A percentile compares a stretch with the other conserved stretches of the same genome.
Evolutionary conservation across 2,888 invertebrate genomes (phyloP).

Genomic region (Pseudeuparius sepicola): DNA sequence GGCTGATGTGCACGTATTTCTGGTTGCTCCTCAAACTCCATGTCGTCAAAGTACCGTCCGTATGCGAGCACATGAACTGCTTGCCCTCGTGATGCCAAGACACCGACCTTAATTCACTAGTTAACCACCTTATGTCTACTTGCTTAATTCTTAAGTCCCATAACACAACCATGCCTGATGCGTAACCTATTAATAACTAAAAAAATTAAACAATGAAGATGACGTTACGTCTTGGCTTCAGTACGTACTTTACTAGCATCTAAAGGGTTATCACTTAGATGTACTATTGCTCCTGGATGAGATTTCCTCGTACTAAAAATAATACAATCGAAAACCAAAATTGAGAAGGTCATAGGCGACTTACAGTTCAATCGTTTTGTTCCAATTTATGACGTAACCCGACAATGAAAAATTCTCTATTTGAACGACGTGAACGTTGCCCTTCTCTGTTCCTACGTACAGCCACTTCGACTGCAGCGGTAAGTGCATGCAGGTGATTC

Average conservation of each 20-base stretch:
- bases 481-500: slow-evolving; percentile 89
- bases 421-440: slow-evolving; percentile 96
- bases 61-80: slow-evolving; percentile 92
- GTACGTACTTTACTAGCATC: slow-evolving; percentile 90
- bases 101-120: slow-evolving; percentile 73
- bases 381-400: slow-evolving; percentile 99
- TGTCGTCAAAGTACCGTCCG: slow-evolving; percentile 90
- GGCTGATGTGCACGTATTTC: slow-evolving; percentile 71
- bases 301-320: slow-evolving; percentile 80
- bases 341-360: slow-evolving; percentile 39
- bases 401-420: slow-evolving; percentile 93
- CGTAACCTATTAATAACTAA: slow-evolving; percentile 92
- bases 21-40: slow-evolving; percentile 75
- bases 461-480: slow-evolving; percentile 98
- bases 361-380: slow-evolving; percentile 99
- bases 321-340: slow-evolving; percentile 23
- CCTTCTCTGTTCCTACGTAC: slow-evolving; percentile 95
- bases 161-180: slow-evolving; percentile 85
- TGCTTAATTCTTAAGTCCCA: slow-evolving; percentile 88
- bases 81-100: slow-evolving; percentile 98
- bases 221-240: slow-evolving; percentile 3
- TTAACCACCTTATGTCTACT: slow-evolving; percentile 77
- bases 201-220: slow-evolving; percentile 25
- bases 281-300: slow-evolving; percentile 94
- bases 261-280: slow-evolving; percentile 92